Conservation (phyloP, 2,797 vertebrate species). For the Dryobates pubescens region DNA sequence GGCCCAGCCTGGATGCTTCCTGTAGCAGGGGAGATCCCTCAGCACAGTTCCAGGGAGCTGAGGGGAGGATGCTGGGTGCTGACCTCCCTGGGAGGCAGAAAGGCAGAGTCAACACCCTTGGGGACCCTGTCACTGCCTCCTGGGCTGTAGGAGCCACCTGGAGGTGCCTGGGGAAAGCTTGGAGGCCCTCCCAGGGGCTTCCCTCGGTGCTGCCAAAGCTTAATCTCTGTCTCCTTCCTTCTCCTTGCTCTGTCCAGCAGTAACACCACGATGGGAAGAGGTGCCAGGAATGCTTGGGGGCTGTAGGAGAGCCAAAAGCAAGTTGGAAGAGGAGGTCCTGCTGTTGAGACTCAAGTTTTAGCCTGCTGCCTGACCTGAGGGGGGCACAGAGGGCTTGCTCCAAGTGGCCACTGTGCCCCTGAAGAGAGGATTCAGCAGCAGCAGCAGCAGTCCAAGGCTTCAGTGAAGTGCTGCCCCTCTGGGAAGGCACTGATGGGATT, state of each 20-base stretch:
- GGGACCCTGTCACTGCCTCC: background rate
- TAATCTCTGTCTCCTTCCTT: slow-evolving; percentile 33
- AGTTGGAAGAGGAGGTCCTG: slow-evolving; percentile 44
- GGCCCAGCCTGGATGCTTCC: background rate
- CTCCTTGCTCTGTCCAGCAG: slow-evolving; percentile 69
- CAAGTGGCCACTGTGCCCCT: background rate
- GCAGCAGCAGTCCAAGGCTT: slow-evolving; percentile 22
- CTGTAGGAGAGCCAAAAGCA: slow-evolving; percentile 26
- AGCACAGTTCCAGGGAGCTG: background rate
- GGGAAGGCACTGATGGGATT: slow-evolving; percentile 37
- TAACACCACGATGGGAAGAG: slow-evolving; percentile 53
- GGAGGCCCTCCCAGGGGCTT: background rate
- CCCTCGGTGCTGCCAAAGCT: background rate
- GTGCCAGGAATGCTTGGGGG: slow-evolving; percentile 5
- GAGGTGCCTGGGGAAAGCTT: background rate
- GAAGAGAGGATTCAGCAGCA: background rate
- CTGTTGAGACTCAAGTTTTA: slow-evolving; percentile 50
- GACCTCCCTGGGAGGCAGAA: background rate
- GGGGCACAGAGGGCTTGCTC: background rate
- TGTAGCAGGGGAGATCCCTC: background rate
- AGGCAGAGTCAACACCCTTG: background rate
- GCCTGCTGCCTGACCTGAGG: background rate
- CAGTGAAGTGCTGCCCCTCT: background rate
- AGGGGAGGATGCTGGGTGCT: background rate
- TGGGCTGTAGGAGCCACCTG: background rate